These are phyloP conservation scores for Lasiurus borealis DNA, from an alignment of 2,113 vertebrate genomes.

Conservation along the genomic window DNA sequence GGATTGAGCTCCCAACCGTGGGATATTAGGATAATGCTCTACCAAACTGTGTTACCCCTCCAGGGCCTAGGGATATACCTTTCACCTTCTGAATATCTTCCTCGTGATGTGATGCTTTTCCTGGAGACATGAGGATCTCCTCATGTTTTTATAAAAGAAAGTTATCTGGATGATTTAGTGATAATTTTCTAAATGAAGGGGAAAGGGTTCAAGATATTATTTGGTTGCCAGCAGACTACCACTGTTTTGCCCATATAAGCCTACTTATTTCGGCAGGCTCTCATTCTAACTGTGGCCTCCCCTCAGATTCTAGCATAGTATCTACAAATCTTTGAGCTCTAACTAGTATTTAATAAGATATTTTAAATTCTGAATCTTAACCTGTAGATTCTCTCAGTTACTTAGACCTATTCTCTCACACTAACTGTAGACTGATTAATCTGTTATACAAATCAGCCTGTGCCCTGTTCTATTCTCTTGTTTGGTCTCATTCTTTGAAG, in stretches of 20 bases:
- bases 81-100: background rate
- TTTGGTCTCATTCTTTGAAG: background rate
- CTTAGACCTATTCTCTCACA: background rate
- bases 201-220: background rate
- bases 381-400: background rate
- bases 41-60: background rate
- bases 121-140: background rate
- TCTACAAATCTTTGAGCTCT: background rate
- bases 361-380: background rate
- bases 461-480: background rate
- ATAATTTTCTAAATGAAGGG: background rate
- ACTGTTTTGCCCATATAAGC: rapidly evolving
- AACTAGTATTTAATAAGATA: background rate
- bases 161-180: background rate
- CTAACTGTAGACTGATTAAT: background rate
- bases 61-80: background rate
- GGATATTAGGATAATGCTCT: background rate
- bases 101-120: background rate
- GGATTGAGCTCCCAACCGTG: background rate
- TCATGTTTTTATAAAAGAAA: background rate
- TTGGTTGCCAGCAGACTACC: rapidly evolving
- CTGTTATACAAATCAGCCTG: background rate
- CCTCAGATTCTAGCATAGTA: background rate
- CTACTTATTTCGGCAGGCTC: background rate
- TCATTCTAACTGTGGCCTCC: background rate